Evolutionary conservation across 2,888 invertebrate genomes (phyloP).

Genomic region (Ormyrus labotus): DNA sequence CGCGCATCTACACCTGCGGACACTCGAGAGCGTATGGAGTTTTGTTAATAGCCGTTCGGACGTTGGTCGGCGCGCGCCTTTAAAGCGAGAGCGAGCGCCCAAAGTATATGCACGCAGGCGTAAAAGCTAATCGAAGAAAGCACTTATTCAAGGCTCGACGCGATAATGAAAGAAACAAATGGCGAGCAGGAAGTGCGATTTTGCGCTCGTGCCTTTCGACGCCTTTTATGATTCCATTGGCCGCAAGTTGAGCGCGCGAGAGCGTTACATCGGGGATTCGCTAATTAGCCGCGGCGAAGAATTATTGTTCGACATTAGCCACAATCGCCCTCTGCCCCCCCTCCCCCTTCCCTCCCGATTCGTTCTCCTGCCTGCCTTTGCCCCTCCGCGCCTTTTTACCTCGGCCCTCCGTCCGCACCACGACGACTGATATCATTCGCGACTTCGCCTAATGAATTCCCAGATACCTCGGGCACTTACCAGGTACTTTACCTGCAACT

Average conservation of each 20-base stretch:
- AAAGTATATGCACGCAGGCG: slow-evolving; percentile 16
- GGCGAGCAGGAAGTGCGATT: slow-evolving; percentile 55
- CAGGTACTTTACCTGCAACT: slow-evolving; percentile 47
- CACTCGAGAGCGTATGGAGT: not conserved
- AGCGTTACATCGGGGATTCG: slow-evolving; percentile 51
- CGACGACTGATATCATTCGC: slow-evolving; percentile 52
- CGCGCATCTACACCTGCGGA: slow-evolving; percentile 21
- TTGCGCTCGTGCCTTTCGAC: slow-evolving; percentile 53
- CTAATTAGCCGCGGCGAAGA: slow-evolving; percentile 62
- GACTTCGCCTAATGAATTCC: slow-evolving; percentile 54
- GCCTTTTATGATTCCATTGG: slow-evolving; percentile 54
- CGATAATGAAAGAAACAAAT: slow-evolving; percentile 56
- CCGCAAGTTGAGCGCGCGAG: slow-evolving; percentile 42
- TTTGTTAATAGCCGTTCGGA: slow-evolving; percentile 33
- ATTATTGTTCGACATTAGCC: slow-evolving; percentile 62
- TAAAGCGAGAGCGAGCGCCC: slow-evolving; percentile 15
- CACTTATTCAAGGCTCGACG: slow-evolving; percentile 56
- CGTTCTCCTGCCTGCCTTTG: not conserved
- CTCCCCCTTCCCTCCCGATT: not conserved
- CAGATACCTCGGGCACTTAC: slow-evolving; percentile 58
- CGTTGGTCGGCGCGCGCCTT: slow-evolving; percentile 7
- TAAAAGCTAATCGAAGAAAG: slow-evolving; percentile 55
- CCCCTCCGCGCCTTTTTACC: not conserved
- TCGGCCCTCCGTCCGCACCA: slow-evolving; percentile 17
- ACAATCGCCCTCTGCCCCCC: slow-evolving; percentile 49